Base-by-base conservation (phyloP, 2,113 vertebrate genomes). In the Merops nubicus region DNA sequence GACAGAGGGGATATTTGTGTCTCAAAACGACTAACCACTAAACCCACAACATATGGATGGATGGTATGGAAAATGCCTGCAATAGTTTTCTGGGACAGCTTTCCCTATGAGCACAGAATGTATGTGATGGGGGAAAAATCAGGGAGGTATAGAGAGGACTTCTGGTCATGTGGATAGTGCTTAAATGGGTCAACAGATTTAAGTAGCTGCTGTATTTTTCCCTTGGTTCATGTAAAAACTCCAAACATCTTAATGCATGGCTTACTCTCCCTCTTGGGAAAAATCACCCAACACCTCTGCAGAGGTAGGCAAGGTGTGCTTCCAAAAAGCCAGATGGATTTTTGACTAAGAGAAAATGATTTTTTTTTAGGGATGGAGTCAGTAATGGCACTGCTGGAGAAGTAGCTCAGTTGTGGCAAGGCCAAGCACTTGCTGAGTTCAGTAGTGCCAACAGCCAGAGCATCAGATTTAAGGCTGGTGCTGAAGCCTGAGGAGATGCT, bases 371-470 rank as follows among this genome's bases (percentile, higher is more conserved):
- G 59, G 87, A 73, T 68, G 79, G 19, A 63, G 67, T 64, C 89
- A 47, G 54, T 45, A 47, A 15, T 22, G 42, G 26, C 56, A 59
- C 84, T 28, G 2, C 53, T 51, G 42, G 76, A 82, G 67, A 91
- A 50, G 62, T 14, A 94, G 77, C 96, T 88, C 45, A 22, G 72
- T 11, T 63, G 68, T 33, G 38, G 77, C 62, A 21, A 42, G 89
- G 96, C 21, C 96, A 88, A 95, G 53, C 70, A 72, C 77, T 89
- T 91, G 76, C 93, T 70, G 83, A 95, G 65, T 68, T 76, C 88
- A 80, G 74, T 62, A 43, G 74, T 48, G 84, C 92, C 86, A 86
- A 89, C 34, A 60, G 76, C 91, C 84, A n/a, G 5, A 51, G 59
- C 19, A 22, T 43, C 34, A 59, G 80, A 76, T 60, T 85, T 67